phyloP scores from a whole-genome alignment of 2,113 vertebrate species.

The Lepisosteus osseus region DNA sequence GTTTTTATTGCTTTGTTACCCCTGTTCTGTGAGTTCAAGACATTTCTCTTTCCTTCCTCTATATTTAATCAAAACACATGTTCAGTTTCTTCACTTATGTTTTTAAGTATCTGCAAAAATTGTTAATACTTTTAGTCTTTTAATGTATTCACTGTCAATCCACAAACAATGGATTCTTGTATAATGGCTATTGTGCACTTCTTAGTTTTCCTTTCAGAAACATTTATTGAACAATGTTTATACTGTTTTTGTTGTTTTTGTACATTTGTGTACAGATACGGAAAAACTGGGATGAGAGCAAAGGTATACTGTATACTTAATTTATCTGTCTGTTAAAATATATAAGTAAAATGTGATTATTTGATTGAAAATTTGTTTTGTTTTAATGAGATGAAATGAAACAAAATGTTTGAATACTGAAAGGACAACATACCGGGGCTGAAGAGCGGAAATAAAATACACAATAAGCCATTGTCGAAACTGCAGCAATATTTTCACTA shows the following conservation, averaged over 20 bases:
- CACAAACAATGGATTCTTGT: slow-evolving; percentile 45
- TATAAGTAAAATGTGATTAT: background rate
- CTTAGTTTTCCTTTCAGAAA: slow-evolving; percentile 44
- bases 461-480: slow-evolving; percentile 69
- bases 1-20: no score
- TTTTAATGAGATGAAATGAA: slow-evolving; percentile 38
- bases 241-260: slow-evolving; percentile 42
- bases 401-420: background rate
- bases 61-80: no score
- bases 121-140: no score
- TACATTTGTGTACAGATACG: slow-evolving; percentile 30
- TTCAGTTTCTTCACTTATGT: no score
- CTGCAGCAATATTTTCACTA: slow-evolving; percentile 85
- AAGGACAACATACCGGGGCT: background rate
- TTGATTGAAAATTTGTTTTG: slow-evolving; percentile 36
- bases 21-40: no score
- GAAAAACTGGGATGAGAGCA: no score
- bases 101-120: no score
- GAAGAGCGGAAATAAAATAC: background rate
- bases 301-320: no score
- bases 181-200: slow-evolving; percentile 40
- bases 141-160: slow-evolving; percentile 25
- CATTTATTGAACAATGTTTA: slow-evolving; percentile 40
- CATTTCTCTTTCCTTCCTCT: no score
- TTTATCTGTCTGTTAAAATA: no score